A percentile compares a stretch with the other conserved stretches of the same genome.
phyloP scores from a whole-genome alignment of 64 coral and sea anemone species.

The Trachythela sp. region DNA sequence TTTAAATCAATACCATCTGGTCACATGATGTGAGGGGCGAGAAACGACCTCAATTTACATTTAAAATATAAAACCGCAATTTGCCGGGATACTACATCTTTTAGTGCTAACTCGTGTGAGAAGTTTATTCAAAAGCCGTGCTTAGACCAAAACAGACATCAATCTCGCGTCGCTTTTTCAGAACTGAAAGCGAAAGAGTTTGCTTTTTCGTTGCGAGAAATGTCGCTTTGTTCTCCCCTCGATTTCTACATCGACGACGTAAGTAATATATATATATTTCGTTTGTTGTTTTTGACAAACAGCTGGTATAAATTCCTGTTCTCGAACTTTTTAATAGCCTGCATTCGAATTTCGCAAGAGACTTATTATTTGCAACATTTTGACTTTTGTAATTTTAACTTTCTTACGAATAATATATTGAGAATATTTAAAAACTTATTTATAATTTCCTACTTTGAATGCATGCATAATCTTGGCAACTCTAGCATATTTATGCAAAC shows the following conservation, averaged over 20 bases:
- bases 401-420: no score
- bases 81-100: background rate
- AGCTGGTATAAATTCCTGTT: background rate
- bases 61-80: constrained; percentile 6
- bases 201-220: background rate
- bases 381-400: no score
- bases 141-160: background rate
- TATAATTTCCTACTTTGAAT: background rate
- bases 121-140: background rate
- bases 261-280: background rate
- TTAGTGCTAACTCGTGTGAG: background rate
- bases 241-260: background rate
- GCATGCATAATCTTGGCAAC: background rate
- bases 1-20: constrained; percentile 21
- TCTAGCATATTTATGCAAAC: background rate
- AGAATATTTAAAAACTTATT: no score
- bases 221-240: background rate
- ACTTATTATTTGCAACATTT: background rate
- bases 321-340: background rate
- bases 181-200: background rate
- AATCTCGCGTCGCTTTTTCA: background rate
- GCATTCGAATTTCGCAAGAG: background rate
- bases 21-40: constrained; percentile 12
- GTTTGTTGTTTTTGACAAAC: constrained; percentile 1
- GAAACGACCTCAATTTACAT: background rate